These are phyloP conservation scores for Tetranychus cinnabarinus DNA, from an alignment of 1,140 invertebrate species.

Conservation along the genomic window DNA sequence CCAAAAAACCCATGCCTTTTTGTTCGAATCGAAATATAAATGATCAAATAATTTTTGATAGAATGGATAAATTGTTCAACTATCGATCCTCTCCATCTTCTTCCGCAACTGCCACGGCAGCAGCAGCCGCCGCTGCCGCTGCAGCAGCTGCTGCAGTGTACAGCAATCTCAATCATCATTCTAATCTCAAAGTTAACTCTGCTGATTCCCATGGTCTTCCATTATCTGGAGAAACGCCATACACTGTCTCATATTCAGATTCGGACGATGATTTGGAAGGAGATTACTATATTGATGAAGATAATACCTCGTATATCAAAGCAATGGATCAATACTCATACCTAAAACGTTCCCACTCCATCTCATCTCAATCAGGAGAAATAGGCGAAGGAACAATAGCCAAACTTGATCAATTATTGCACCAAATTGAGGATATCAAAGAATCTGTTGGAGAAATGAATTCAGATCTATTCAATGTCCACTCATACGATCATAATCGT, in stretches of 20 bases:
- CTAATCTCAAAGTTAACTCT: background rate
- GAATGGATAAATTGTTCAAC: background rate
- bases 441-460: conserved; percentile 4
- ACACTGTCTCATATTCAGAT: background rate
- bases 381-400: background rate
- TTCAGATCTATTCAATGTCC: background rate
- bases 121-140: background rate
- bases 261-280: background rate
- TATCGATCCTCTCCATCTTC: background rate
- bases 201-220: background rate
- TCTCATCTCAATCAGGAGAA: background rate
- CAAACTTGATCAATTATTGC: conserved; percentile 1
- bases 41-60: background rate
- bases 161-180: background rate
- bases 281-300: background rate
- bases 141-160: background rate
- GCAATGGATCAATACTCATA: background rate
- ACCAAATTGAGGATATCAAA: conserved; percentile 7
- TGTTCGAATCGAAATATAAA: background rate
- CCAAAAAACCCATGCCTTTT: background rate
- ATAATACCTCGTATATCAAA: background rate
- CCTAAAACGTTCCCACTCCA: background rate
- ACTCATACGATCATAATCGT: background rate
- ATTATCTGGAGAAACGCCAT: background rate
- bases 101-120: background rate